Conservation (phyloP, 2,888 invertebrate species). For the Tromatobia lineatoria region DNA sequence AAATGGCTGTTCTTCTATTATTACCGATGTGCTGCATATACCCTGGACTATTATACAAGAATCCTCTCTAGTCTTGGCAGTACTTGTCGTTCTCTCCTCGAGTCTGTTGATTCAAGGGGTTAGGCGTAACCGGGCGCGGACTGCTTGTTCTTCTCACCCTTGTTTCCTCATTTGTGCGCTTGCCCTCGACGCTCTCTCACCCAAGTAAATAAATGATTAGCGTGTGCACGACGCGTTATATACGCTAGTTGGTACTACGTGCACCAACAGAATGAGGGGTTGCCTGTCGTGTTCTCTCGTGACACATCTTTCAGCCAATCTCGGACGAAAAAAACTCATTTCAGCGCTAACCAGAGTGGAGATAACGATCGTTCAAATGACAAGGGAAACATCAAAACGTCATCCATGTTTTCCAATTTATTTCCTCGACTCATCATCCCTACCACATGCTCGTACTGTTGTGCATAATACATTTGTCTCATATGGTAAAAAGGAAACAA, state of each 20-base stretch:
- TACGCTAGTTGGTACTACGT: not conserved
- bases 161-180: constrained; percentile 36
- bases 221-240: constrained; percentile 24
- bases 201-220: constrained; percentile 48
- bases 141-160: constrained; percentile 47
- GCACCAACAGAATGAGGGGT: constrained; percentile 3
- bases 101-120: constrained; percentile 46
- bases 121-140: constrained; percentile 27
- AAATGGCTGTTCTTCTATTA: too few species aligned
- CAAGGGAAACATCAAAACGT: not conserved
- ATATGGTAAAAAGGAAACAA: not conserved
- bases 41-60: not conserved
- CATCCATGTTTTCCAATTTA: not conserved
- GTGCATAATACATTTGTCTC: not conserved
- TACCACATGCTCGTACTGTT: not conserved
- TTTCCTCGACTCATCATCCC: not conserved
- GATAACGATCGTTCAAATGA: constrained; percentile 28
- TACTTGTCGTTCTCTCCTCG: constrained; percentile 24
- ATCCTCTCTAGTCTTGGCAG: constrained; percentile 18
- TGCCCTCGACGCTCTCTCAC: constrained; percentile 2
- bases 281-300: constrained; percentile 4
- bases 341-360: not conserved
- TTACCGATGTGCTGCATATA: not conserved
- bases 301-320: constrained; percentile 28
- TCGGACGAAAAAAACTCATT: constrained; percentile 27